phyloP scores from a whole-genome alignment of 2,888 invertebrate genomes.

The Conchocele bisecta region DNA sequence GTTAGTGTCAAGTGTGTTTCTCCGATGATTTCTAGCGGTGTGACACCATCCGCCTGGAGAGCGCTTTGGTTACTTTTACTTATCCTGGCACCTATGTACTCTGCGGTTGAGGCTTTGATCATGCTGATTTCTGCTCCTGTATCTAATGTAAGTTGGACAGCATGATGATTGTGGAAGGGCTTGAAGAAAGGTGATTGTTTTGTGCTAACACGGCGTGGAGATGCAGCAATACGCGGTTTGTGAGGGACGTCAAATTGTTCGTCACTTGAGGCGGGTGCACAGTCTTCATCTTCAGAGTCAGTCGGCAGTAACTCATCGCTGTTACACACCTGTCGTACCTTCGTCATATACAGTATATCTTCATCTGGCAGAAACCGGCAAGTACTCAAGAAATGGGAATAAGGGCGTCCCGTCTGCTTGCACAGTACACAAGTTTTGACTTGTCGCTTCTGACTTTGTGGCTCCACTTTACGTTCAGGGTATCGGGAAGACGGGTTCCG shows the following conservation, averaged over 20 bases:
- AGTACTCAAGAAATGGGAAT: background rate
- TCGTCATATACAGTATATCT: background rate
- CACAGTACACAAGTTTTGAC: too few species aligned
- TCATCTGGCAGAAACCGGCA: background rate
- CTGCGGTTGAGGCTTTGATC: too few species aligned
- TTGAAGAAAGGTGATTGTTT: slow-evolving; percentile 43
- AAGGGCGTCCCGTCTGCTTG: slow-evolving; percentile 15
- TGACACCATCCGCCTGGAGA: too few species aligned
- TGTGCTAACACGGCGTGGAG: slow-evolving; percentile 24
- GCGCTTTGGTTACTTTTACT: slow-evolving; percentile 5
- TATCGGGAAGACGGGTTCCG: background rate
- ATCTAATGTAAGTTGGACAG: slow-evolving; percentile 34
- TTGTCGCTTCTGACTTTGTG: too few species aligned
- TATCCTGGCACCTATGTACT: slow-evolving; percentile 20
- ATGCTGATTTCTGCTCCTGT: slow-evolving; percentile 33
- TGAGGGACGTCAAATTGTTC: background rate
- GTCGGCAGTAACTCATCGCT: too few species aligned
- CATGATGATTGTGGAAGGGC: slow-evolving; percentile 35
- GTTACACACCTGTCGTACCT: background rate
- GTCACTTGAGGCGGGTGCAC: background rate
- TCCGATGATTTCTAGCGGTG: background rate
- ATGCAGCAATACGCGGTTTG: background rate
- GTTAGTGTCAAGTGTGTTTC: background rate
- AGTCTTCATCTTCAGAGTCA: background rate
- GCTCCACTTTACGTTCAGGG: slow-evolving; percentile 5